A percentile compares a stretch with the other conserved stretches of the same genome.
Evolutionary conservation across 2,888 invertebrate genomes (phyloP).

Genomic region (Dolichomitus sp.): DNA sequence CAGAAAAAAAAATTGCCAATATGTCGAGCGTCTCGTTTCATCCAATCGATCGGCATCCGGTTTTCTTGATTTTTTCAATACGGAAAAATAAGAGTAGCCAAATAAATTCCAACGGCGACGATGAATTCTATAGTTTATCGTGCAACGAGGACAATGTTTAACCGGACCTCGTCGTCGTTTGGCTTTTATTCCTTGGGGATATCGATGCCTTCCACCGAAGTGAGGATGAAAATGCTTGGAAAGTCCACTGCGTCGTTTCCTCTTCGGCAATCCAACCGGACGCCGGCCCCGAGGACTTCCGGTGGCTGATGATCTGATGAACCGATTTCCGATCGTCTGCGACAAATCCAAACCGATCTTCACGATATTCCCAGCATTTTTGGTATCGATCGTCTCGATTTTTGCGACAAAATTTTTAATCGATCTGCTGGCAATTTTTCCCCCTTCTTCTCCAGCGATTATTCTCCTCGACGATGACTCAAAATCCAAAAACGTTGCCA

Average conservation of each 20-base stretch:
- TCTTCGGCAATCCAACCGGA: constrained; percentile 10
- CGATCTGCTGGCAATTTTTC: not conserved
- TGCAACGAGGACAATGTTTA: not conserved
- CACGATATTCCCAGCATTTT: not conserved
- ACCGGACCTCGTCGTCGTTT: not conserved
- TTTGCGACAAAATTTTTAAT: not conserved
- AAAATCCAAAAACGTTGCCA: not conserved
- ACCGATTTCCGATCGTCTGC: not conserved
- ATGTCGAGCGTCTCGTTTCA: not conserved
- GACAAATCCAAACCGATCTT: not conserved
- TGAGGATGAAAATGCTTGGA: constrained; percentile 1
- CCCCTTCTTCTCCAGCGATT: not conserved
- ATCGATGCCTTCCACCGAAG: constrained; percentile 1
- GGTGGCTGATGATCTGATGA: not conserved
- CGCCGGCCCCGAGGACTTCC: constrained; percentile 3
- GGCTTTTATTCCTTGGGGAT: not conserved
- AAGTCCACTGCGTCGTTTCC: constrained; percentile 30
- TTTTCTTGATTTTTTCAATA: not conserved
- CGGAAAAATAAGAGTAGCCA: not conserved
- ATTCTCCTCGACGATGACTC: not conserved
- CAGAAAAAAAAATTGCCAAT: not conserved
- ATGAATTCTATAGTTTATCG: not conserved
- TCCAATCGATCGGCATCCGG: not conserved
- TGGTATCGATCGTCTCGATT: not conserved
- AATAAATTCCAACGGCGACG: not conserved